phyloP scores from a whole-genome alignment of 2,888 invertebrate genomes.

The Notocelia uddmanniana region DNA sequence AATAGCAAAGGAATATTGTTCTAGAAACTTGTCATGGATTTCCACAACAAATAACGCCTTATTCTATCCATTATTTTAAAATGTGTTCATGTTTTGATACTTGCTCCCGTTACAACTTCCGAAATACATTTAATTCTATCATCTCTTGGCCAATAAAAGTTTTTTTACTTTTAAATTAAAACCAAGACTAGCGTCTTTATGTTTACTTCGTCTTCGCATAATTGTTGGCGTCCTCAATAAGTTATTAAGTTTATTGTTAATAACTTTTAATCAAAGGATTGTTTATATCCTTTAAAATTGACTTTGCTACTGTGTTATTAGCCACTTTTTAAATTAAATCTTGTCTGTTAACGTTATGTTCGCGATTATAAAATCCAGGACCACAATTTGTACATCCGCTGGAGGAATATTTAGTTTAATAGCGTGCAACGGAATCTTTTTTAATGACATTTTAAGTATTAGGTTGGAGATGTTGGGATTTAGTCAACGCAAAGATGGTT shows the following conservation, averaged over 20 bases:
- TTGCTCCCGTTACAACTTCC: neutral
- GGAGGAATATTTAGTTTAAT: constrained; percentile 9
- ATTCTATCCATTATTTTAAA: too few relatives aligned
- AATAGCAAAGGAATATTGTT: too few relatives aligned
- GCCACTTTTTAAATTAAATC: constrained; percentile 5
- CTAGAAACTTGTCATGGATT: too few relatives aligned
- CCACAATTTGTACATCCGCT: constrained; percentile 26
- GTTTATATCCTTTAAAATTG: constrained; percentile 1
- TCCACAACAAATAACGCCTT: too few relatives aligned
- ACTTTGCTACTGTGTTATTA: constrained; percentile 22
- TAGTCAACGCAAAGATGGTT: neutral
- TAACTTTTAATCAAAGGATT: constrained; percentile 22
- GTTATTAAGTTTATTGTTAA: constrained; percentile 26
- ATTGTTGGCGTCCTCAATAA: constrained; percentile 24
- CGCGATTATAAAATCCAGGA: constrained; percentile 12
- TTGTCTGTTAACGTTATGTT: constrained; percentile 3
- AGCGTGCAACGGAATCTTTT: constrained; percentile 8
- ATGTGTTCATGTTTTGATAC: constrained; percentile 1
- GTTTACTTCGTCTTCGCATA: constrained; percentile 2
- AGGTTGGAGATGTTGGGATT: constrained; percentile 2
- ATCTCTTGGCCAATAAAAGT: neutral
- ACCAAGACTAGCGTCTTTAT: neutral
- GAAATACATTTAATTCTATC: neutral
- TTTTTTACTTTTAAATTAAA: neutral
- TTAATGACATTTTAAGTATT: constrained; percentile 11